phyloP scores from a whole-genome alignment of 2,113 vertebrate genomes.

The Ophthalmolycus amberensis region DNA sequence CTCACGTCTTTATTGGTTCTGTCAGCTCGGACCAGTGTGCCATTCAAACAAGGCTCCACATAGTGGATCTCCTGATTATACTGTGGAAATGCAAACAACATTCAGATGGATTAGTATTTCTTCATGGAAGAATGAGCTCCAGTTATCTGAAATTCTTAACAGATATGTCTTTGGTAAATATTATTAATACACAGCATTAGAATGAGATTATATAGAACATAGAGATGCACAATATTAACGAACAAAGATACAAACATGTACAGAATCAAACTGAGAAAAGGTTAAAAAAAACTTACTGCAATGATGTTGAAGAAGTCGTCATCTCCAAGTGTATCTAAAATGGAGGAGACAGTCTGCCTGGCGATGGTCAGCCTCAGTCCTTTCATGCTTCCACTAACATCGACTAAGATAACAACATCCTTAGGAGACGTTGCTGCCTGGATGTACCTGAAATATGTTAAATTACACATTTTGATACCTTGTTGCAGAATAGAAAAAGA shows the following conservation, averaged over 20 bases:
- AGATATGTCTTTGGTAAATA: constrained; percentile 12
- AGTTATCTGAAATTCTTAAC: not conserved
- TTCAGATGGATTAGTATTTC: constrained; percentile 1
- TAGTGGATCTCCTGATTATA: constrained; percentile 98
- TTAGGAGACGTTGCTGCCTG: constrained; percentile 98
- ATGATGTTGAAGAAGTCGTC: constrained; percentile 99
- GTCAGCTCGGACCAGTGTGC: constrained; percentile 96
- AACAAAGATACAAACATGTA: constrained; percentile 5
- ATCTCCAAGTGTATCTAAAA: constrained; percentile 97
- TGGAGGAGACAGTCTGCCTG: constrained; percentile 96
- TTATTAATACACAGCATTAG: not conserved
- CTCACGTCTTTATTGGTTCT: constrained; percentile 97
- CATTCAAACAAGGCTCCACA: constrained; percentile 97
- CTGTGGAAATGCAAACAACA: constrained; percentile 77
- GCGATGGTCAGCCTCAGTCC: constrained; percentile 97
- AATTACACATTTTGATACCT: not conserved
- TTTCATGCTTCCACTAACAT: constrained; percentile 99
- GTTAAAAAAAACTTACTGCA: constrained; percentile 83
- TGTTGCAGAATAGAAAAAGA: not conserved
- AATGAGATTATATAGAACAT: not conserved
- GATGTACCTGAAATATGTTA: constrained; percentile 90
- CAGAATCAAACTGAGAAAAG: not conserved
- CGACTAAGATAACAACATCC: constrained; percentile 96
- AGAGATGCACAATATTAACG: not conserved
- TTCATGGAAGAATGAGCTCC: not conserved